Evolutionary conservation across 2,797 vertebrate genomes (phyloP).

Genomic region (Astyanax mexicanus): DNA sequence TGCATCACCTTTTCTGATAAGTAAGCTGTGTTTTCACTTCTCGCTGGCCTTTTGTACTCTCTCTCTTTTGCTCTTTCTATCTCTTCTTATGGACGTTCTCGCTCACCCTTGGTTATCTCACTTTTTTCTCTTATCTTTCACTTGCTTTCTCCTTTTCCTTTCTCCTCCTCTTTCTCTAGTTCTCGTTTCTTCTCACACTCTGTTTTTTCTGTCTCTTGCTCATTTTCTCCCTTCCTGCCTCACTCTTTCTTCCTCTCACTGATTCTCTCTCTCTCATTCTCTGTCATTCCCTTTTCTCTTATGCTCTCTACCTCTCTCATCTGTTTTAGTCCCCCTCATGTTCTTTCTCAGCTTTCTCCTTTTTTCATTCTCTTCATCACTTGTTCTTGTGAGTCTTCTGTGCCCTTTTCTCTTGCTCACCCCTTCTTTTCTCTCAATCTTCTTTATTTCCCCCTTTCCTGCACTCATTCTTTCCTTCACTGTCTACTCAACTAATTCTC

Average conservation of each 20-base stretch:
- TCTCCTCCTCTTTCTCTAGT: slow-evolving; percentile 1
- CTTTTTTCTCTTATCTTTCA: slow-evolving; percentile 10
- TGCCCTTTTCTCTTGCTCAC: neutral
- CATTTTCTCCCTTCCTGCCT: too few species aligned
- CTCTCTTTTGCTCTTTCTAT: neutral
- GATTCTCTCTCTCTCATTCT: neutral
- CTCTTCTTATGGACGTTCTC: too few species aligned
- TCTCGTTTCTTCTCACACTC: too few species aligned
- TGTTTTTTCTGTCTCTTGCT: neutral
- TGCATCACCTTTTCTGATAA: slow-evolving; percentile 11
- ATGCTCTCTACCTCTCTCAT: neutral
- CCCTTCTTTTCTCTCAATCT: neutral
- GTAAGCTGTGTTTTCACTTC: neutral
- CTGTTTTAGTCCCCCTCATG: too few species aligned
- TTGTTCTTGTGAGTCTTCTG: too few species aligned
- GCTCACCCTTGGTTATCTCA: too few species aligned
- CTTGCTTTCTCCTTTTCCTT: too few species aligned
- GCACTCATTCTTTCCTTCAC: neutral
- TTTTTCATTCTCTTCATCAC: too few species aligned
- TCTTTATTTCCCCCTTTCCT: neutral
- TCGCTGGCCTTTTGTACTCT: neutral
- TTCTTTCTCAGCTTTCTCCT: too few species aligned
- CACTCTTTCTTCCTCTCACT: neutral
- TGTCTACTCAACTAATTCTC: too few species aligned
- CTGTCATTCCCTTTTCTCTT: too few species aligned